Base-by-base conservation (phyloP, 2,888 invertebrate species). In the Petrolisthes cinctipes region DNA sequence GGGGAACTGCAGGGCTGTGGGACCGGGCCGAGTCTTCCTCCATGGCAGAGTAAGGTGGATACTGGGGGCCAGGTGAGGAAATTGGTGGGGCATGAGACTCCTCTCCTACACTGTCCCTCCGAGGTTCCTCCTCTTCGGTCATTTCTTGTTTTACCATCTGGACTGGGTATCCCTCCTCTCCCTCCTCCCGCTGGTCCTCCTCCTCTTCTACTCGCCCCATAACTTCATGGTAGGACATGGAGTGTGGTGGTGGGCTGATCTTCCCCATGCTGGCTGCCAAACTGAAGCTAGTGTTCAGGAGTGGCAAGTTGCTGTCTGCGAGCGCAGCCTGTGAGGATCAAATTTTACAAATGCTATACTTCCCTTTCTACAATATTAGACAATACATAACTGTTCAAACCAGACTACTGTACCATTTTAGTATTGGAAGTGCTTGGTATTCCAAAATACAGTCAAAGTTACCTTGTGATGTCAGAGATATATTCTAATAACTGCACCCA, bases 291-390 rank as follows among this genome's bases (percentile, higher is more conserved):
- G 54, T 89, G 82, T 88, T 86, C 85, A 91, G 86, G 61, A 91
- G 82, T 11, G 91, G 90, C 83, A 91, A 81, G 83, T 90, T 91
- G 20, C 90, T 90, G 79, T 91, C 90, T 14, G 88, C 90, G 23
- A 91, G 85, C 37, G 91, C 91, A 79, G 91, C 90, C 91, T 91
- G 89, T 79, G 9, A 80, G 56, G 56, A 83, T 7, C 80, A 85
- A 5, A 73, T 5, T 53, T 51, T 61, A 57, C 73, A 75, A 57
- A 73, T 54, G 37, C 56, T 76, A 11, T 17, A 54, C 54, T 20
- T 83, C 73, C 56, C n/a, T 57, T 83, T 5, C 56, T 37, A 37
- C 37, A 37, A 37, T 37, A 37, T 37, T 37, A 37, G 37, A 37
- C 37, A 37, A 37, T 37, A 37, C 37, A 37, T 37, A 37, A 37